Conservation (phyloP, 2,797 vertebrate genomes). For the Lepus townsendii region DNA sequence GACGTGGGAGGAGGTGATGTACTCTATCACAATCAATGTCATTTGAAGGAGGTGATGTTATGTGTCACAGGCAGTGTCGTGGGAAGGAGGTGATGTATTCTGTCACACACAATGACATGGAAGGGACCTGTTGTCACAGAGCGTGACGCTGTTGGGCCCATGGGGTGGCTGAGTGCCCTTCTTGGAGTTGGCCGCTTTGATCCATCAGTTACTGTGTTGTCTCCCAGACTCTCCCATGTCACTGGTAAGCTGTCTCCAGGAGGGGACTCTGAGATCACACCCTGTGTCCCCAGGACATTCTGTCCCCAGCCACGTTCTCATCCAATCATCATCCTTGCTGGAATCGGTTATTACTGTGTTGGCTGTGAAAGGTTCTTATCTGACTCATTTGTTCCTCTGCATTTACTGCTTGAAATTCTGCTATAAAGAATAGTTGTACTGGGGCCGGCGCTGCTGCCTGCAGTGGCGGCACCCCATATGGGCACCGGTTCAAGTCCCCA, state of each 20-base stretch:
- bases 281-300: background rate
- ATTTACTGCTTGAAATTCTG: conserved; percentile 1
- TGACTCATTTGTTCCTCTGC: background rate
- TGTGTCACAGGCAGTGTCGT: too few relatives aligned
- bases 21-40: too few relatives aligned
- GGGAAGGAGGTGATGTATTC: too few relatives aligned
- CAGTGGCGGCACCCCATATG: too few relatives aligned
- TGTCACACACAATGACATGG: too few relatives aligned
- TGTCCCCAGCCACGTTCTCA: background rate
- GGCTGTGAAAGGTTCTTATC: background rate
- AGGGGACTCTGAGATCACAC: background rate
- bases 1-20: too few relatives aligned
- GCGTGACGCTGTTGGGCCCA: accelerated
- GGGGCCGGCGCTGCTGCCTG: too few relatives aligned
- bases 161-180: background rate
- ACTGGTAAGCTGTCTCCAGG: background rate
- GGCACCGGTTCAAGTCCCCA: too few relatives aligned
- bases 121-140: background rate
- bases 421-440: background rate
- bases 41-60: too few relatives aligned
- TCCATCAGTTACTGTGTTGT: background rate
- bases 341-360: background rate
- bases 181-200: background rate
- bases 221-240: background rate
- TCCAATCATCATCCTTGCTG: background rate